phyloP scores from a whole-genome alignment of 1,140 invertebrate species.

The Elymnias hypermnestra region DNA sequence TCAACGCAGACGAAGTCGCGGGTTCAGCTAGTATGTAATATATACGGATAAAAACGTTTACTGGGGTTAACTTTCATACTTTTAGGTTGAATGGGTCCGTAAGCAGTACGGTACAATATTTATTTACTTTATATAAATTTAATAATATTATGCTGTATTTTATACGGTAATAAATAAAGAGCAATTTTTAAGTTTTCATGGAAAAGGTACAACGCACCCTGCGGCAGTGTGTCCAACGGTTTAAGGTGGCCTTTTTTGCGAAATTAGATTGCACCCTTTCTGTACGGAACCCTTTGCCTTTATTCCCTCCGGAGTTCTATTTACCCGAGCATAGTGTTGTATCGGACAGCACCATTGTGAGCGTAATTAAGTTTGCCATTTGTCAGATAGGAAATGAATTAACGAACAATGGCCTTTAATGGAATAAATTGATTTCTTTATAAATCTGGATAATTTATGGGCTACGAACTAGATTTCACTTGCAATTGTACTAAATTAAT shows the following conservation, averaged over 20 bases:
- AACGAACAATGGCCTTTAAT: conserved; percentile 13
- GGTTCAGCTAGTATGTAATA: no score
- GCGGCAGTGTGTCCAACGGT: conserved; percentile 29
- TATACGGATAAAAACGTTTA: no score
- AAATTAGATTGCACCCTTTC: conserved; percentile 65
- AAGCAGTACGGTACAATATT: no score
- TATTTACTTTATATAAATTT: not conserved
- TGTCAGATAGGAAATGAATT: conserved; percentile 19
- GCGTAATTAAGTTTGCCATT: conserved; percentile 48
- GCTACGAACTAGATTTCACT: no score
- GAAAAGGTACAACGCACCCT: conserved; percentile 5
- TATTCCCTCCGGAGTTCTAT: conserved; percentile 33
- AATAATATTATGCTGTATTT: no score
- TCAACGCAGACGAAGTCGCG: no score
- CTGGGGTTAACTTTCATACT: no score
- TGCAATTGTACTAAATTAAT: no score
- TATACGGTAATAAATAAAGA: no score
- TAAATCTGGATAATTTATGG: no score
- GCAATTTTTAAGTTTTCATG: conserved; percentile 12
- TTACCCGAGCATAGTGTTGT: conserved; percentile 38
- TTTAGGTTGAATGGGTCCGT: no score
- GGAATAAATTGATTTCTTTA: not conserved
- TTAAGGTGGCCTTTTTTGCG: conserved; percentile 54
- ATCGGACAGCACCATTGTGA: conserved; percentile 36
- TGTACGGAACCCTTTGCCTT: conserved; percentile 41